Evolutionary conservation across 1,140 invertebrate genomes (phyloP), one percentile per base, ranked within the genome.

Genomic region (Protaetia brevitarsis): DNA sequence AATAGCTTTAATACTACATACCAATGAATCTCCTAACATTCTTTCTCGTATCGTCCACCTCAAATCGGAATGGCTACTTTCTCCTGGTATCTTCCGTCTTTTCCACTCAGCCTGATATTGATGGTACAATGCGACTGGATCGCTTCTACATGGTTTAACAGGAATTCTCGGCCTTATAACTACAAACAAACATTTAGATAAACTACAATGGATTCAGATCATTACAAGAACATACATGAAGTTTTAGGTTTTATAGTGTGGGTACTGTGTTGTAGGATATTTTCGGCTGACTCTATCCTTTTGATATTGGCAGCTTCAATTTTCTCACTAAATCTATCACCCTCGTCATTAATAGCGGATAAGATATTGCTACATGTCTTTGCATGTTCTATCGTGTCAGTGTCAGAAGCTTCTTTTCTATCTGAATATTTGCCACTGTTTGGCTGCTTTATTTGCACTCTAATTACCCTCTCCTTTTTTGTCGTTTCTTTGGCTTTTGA

Each of bases 91-190:
- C 71, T 86, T 86, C 45, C 88, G 84, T 71, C 87, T 84, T n/a
- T 84, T 83, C 90, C 90, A 92, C 69, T 87, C 79, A 36, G 84
- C 80, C 72, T 88, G 84, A 73, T 91, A 92, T 66, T 89, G 85
- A 58, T 91, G 88, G 74, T 91, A 92, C 7, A 91, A 76, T 8
- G 84, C 79, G 2, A 92, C 89, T 45, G 90, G 89, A 76, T 91
- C 89, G 69, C 79, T 83, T 80, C 85, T 86, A 29, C 71, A 63
- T 8, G 51, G 63, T 37, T 71, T 63, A 37, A 51, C 41, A 57
- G 71, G 66, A 65, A 76, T 76, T 77, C 78, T 76, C n/a, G 81
- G 78, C 60, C 79, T 74, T 65, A 84, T 84, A 75, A 83, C 84
- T 86, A 41, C 58, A 78, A 74, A 51, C 8, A 34, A 34, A 34